These are phyloP conservation scores for Dermochelys coriacea DNA, from an alignment of 2,797 vertebrate species.

Conservation along the genomic window DNA sequence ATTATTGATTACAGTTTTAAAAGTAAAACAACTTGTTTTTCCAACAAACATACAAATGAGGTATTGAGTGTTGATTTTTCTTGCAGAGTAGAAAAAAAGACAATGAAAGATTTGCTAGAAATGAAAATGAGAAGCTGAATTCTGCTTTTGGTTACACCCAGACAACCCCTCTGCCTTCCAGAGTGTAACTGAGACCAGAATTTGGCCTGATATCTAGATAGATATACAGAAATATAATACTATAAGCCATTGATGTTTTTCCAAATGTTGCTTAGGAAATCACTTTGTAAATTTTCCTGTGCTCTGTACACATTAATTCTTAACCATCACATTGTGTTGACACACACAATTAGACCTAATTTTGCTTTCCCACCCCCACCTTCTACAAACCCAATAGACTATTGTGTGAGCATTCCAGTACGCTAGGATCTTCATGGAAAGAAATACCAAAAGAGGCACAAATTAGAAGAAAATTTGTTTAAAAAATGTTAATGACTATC, in stretches of 20 bases:
- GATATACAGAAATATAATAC: background rate
- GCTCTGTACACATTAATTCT: background rate
- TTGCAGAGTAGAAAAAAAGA: background rate
- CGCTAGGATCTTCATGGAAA: background rate
- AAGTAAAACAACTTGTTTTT: constrained; percentile 39
- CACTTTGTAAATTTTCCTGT: background rate
- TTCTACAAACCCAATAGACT: background rate
- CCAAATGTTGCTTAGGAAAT: background rate
- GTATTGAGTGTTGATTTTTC: background rate
- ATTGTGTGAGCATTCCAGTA: background rate
- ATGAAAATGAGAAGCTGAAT: background rate
- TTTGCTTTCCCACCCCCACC: background rate
- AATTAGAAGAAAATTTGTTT: background rate
- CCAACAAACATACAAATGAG: constrained; percentile 32
- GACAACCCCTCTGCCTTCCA: background rate
- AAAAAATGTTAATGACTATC: background rate
- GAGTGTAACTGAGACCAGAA: background rate
- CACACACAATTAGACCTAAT: background rate
- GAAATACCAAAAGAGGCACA: background rate
- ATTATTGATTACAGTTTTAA: constrained; percentile 40
- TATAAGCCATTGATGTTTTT: background rate
- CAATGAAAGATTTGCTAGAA: background rate
- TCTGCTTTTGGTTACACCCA: background rate
- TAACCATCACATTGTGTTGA: background rate
- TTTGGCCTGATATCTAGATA: background rate